Evolutionary conservation across 2,113 vertebrate species (phyloP), one percentile per base, ranked within the genome.

Genomic region (Saiga tatarica): DNA sequence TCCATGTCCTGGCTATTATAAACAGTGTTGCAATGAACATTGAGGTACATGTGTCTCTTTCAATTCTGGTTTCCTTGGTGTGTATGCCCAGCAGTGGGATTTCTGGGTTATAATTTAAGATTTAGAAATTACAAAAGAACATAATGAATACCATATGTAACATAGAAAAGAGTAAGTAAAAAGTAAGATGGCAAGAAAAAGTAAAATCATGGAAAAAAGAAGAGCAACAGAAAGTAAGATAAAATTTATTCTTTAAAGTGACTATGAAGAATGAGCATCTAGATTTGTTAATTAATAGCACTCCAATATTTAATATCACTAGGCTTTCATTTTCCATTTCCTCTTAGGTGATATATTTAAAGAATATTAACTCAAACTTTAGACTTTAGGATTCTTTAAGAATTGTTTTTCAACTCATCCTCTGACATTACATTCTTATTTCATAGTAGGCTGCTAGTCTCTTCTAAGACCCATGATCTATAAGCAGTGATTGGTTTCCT

Each of bases 201-300:
- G 55, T n/a, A 84, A 55, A 62, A 36, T 76, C 2, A n/a, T 76
- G 10, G 12, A 55, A 83, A 83, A 55, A 55, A 67, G 28, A 33
- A 90, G 78, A 62, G 67, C n/a, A 50, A 76, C 5, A 39, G 53
- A 8, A 21, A 55, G 47, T 64, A n/a, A 92, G 1, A 26, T 42
- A 64, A 5, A 87, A 52, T 52, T 62, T 93, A 81, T 76, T 89
- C 28, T 92, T 91, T 59, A 76, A 82, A 36, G 42, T 93, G 30
- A 93, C 23, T 79, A 11, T 25, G 12, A 85, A 76, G 30, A 76
- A 85, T 83, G 17, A 71, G 2, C 53, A n/a, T 91, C 1, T 7
- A 87, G 23, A 89, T 64, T 14, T 13, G 15, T 6, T 59, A 2
- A 89, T 15, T 16, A 36, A 45, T 25, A 57, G 26, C 11, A 55